phyloP scores from a whole-genome alignment of 1,140 invertebrate species.

The Calephelis nemesis region DNA sequence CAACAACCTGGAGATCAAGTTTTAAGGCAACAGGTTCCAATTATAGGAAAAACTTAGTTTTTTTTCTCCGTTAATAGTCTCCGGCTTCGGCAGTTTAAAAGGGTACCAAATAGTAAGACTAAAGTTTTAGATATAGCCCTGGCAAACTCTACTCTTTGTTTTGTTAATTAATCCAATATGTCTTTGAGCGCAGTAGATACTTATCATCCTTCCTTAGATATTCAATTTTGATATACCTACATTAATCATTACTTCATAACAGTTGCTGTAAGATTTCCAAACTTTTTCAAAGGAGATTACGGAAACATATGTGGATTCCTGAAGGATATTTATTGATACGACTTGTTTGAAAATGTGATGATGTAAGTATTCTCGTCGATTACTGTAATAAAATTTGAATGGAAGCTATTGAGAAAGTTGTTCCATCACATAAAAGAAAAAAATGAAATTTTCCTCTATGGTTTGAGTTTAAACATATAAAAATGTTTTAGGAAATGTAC shows the following conservation, averaged over 20 bases:
- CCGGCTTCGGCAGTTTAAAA: background rate
- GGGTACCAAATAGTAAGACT: background rate
- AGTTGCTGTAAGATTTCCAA: background rate
- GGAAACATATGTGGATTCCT: background rate
- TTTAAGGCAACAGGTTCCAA: background rate
- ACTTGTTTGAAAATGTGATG: background rate
- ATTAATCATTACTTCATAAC: background rate
- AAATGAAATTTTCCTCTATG: background rate
- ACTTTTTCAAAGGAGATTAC: slow-evolving; percentile 1
- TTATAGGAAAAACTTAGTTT: background rate
- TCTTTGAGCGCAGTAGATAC: background rate
- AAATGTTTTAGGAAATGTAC: too few species aligned
- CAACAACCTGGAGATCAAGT: background rate
- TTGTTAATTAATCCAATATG: background rate
- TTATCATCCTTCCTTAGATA: background rate
- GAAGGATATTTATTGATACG: background rate
- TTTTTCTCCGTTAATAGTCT: background rate
- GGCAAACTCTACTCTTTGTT: background rate
- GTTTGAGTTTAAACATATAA: background rate
- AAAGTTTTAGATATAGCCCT: slow-evolving; percentile 1
- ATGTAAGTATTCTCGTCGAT: background rate
- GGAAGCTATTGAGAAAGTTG: background rate
- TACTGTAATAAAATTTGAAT: background rate
- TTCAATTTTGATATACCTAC: background rate
- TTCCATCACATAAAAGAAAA: background rate